Percentiles rank a stretch among this genome's conserved stretches.
phyloP scores from a whole-genome alignment of 2,113 vertebrate species.

The Centropus unirufus region DNA sequence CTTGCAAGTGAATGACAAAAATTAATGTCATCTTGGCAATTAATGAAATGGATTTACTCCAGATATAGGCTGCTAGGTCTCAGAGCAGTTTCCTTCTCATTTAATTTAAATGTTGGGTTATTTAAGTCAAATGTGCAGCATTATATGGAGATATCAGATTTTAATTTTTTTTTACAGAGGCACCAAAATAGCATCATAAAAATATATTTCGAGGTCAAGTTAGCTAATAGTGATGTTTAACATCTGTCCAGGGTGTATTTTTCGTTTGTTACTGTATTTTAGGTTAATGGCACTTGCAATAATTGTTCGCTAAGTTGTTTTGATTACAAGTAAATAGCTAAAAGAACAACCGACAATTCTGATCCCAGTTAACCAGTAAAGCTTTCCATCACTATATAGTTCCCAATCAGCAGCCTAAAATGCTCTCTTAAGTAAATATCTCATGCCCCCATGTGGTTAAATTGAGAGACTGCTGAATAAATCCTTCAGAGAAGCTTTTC shows the following conservation, averaged over 20 bases:
- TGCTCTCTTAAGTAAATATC: conserved; percentile 62
- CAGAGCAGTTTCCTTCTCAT: not conserved
- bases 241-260: not conserved
- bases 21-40: conserved; percentile 18
- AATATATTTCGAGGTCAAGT: not conserved
- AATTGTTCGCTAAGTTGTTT: not conserved
- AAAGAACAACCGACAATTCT: not conserved
- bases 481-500: not conserved
- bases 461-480: conserved; percentile 17
- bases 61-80: not conserved
- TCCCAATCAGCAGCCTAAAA: not conserved
- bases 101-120: not conserved
- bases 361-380: not conserved
- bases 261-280: not conserved
- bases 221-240: not conserved
- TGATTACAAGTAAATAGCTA: not conserved
- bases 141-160: not conserved
- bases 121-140: not conserved
- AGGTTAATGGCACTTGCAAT: not conserved
- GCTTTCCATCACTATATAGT: not conserved
- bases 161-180: not conserved
- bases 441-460: conserved; percentile 74
- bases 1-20: conserved; percentile 19
- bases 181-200: not conserved
- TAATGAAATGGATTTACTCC: conserved; percentile 51